Conservation (phyloP, 2,113 vertebrate genomes). For the Pedionomus torquatus region DNA sequence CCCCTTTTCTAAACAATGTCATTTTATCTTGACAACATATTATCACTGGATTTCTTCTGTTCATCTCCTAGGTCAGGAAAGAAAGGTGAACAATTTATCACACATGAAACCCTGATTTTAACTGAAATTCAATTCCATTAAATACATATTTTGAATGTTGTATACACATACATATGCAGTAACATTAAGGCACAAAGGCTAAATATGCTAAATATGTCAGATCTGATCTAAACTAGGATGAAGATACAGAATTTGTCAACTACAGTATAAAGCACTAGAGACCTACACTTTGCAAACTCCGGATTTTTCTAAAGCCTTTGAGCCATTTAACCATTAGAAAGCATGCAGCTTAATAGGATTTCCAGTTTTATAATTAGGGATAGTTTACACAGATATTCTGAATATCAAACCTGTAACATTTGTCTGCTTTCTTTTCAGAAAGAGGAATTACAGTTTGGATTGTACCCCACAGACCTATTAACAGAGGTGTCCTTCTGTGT, state of each 20-base stretch:
- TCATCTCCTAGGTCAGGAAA: slow-evolving; percentile 16
- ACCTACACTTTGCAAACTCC: background rate
- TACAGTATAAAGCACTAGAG: background rate
- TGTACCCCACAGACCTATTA: background rate
- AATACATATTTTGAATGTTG: slow-evolving; percentile 1
- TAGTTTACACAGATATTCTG: background rate
- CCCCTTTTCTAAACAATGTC: slow-evolving; percentile 38
- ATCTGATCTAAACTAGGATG: background rate
- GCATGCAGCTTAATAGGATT: background rate
- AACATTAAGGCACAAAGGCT: slow-evolving; percentile 18
- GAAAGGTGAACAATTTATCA: slow-evolving; percentile 50
- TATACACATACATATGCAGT: background rate
- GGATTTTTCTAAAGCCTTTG: background rate
- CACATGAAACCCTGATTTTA: background rate
- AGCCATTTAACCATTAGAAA: background rate
- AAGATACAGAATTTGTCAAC: background rate
- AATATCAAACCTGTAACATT: background rate
- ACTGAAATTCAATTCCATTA: slow-evolving; percentile 28
- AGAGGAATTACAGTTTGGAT: background rate
- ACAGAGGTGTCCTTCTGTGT: background rate
- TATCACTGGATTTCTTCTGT: slow-evolving; percentile 16
- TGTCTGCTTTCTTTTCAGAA: background rate
- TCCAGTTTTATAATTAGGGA: background rate
- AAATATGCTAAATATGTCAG: background rate
- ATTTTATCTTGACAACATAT: slow-evolving; percentile 46